Base-by-base conservation (phyloP, 2,113 vertebrate genomes). In the Calidris pugnax region DNA sequence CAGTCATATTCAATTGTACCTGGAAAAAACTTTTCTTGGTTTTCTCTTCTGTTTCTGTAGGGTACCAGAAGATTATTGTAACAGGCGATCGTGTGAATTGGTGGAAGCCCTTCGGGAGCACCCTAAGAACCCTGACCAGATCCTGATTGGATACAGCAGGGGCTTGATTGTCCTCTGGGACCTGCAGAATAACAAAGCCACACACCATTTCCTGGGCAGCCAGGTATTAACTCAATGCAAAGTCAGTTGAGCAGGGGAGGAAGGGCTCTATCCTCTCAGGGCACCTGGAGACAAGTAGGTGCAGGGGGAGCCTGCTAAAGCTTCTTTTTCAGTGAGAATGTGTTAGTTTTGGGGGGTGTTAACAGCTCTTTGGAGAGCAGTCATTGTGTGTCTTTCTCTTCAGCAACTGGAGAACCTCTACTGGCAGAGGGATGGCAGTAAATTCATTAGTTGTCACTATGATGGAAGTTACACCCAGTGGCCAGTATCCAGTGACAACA, bases 141-240 rank as follows among this genome's bases (percentile, higher is more conserved):
- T 99, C 76, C 96, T 99, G 23, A 98, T 99, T 6, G 99, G 99
- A 51, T 99, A 99, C 50, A 99, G 99, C 78, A 98, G 99, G 55
- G 99, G 99, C 72, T 98, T 99, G 47, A 98, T 99, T 88, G 98
- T 99, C 35, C 96, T 99, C 86, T 99, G 99, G 99, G 99, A 99
- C 94, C 94, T 99, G 76, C 98, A 97, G 84, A 97, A 91, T 32
- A 98, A 94, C n/a, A 79, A 88, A 43, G 98, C 97, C 32, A 93
- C 98, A 30, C 98, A 97, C 56, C 98, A 99, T 88, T 99, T 99
- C 88, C 98, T 99, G 35, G 98, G 99, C 94, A 99, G 98, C 85
- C 99, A 99, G 99, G 99, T 99, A 98, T 10, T 50, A 21, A 51
- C 69, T 74, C 39, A 64, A 6, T 63, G 39, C 39, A 14, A 33